Conservation (phyloP, 2,113 vertebrate species). For the Heterocephalus glaber region DNA sequence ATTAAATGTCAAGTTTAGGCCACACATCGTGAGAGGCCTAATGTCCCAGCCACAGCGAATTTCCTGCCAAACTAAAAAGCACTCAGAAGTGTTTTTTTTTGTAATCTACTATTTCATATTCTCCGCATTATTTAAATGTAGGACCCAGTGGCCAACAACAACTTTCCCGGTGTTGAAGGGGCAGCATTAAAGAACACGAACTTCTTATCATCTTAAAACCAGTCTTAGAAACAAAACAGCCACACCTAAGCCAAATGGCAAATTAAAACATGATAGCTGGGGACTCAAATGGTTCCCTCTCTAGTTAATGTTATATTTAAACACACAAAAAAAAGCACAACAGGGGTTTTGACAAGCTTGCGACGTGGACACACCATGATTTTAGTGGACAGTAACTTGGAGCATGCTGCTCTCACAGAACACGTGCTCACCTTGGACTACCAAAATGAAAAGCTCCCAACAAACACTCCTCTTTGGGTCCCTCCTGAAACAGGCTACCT, state of each 20-base stretch:
- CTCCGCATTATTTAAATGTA: constrained; percentile 13
- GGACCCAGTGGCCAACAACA: neutral
- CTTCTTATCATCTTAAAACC: neutral
- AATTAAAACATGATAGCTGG: neutral
- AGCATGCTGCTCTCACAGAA: fast-evolving
- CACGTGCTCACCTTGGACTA: neutral
- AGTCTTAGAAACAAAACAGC: neutral
- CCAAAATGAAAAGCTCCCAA: neutral
- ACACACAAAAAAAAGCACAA: neutral
- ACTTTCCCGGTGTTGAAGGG: neutral
- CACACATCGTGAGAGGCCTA: neutral
- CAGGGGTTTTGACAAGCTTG: neutral
- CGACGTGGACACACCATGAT: neutral
- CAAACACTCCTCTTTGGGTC: neutral
- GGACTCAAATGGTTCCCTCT: neutral
- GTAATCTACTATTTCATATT: constrained; percentile 52
- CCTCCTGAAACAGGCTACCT: neutral
- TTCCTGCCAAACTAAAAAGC: constrained; percentile 45
- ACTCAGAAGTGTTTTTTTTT: neutral
- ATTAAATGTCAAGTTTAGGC: constrained; percentile 30
- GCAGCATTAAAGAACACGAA: neutral
- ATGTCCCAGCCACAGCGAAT: neutral
- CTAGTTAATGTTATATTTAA: neutral
- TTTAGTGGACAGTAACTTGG: neutral
- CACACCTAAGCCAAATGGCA: neutral